phyloP scores from a whole-genome alignment of 1,140 invertebrate genomes.

The Drosophila sp. region DNA sequence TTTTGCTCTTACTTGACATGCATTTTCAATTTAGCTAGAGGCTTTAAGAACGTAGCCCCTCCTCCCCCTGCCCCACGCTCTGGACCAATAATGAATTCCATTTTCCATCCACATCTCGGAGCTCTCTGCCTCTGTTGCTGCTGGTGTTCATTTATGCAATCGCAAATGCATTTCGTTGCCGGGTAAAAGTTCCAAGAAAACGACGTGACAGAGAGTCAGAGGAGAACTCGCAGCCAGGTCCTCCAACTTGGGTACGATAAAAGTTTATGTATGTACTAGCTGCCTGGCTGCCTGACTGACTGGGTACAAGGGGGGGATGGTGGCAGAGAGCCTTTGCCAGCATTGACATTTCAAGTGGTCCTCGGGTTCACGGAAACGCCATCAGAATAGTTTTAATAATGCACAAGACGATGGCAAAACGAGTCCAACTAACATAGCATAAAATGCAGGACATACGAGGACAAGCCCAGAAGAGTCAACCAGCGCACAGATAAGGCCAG shows the following conservation, averaged over 20 bases:
- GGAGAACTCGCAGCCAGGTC: neutral
- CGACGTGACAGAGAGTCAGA: slow-evolving; percentile 45
- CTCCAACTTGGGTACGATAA: slow-evolving; percentile 58
- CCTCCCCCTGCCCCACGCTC: slow-evolving; percentile 3
- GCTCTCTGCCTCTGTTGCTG: neutral
- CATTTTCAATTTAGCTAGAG: slow-evolving; percentile 75
- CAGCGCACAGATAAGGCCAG: slow-evolving; percentile 58
- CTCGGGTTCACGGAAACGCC: slow-evolving; percentile 51
- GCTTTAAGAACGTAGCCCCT: slow-evolving; percentile 44
- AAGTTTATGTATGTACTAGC: slow-evolving; percentile 70
- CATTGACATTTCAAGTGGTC: slow-evolving; percentile 80
- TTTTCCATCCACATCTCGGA: slow-evolving; percentile 28
- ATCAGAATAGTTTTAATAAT: slow-evolving; percentile 81
- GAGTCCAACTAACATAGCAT: slow-evolving; percentile 64
- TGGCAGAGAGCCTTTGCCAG: slow-evolving; percentile 32
- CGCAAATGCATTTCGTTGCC: slow-evolving; percentile 58
- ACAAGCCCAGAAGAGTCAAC: slow-evolving; percentile 14
- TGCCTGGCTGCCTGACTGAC: slow-evolving; percentile 12
- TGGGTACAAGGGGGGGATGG: neutral
- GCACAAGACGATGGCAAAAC: slow-evolving; percentile 72
- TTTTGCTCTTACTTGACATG: slow-evolving; percentile 69
- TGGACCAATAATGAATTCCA: slow-evolving; percentile 78
- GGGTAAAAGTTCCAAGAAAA: slow-evolving; percentile 53
- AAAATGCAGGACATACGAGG: slow-evolving; percentile 79
- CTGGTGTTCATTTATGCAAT: slow-evolving; percentile 65